phyloP scores from a whole-genome alignment of 2,888 invertebrate genomes.

The Eurytoma californica region DNA sequence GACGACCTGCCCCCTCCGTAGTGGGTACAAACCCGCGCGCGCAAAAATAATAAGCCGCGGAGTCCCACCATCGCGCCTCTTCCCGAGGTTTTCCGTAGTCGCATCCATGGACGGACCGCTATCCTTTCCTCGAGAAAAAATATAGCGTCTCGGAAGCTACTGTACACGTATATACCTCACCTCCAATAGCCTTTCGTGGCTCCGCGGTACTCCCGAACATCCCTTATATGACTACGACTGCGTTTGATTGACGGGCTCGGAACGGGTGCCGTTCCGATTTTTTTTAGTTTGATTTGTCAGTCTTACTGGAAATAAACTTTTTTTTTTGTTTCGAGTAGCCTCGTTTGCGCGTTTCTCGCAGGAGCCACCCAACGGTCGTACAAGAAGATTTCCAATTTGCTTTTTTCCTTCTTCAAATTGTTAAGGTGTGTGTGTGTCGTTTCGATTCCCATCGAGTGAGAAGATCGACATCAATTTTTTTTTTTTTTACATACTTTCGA shows the following conservation, averaged over 20 bases:
- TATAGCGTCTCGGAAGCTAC: background rate
- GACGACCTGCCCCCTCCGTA: too few species aligned
- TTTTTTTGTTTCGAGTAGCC: background rate
- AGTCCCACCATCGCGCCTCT: too few species aligned
- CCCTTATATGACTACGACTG: slow-evolving; percentile 48
- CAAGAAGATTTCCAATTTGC: slow-evolving; percentile 9
- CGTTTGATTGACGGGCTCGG: slow-evolving; percentile 54
- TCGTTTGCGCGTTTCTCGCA: too few species aligned
- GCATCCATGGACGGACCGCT: slow-evolving; percentile 57
- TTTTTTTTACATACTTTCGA: background rate
- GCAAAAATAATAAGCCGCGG: too few species aligned
- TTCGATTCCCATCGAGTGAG: background rate
- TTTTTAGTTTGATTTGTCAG: slow-evolving; percentile 66
- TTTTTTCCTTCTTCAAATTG: slow-evolving; percentile 9
- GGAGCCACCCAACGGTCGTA: too few species aligned
- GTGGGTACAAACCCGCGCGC: too few species aligned
- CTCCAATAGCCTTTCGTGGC: background rate
- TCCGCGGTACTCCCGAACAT: slow-evolving; percentile 22
- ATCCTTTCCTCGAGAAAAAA: slow-evolving; percentile 42
- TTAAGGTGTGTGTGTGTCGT: background rate
- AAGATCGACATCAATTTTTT: slow-evolving; percentile 41
- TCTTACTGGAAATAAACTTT: slow-evolving; percentile 61
- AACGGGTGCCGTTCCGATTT: slow-evolving; percentile 37
- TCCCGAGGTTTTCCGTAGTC: slow-evolving; percentile 34
- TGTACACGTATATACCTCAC: too few species aligned